Base-by-base conservation (phyloP, 2,888 invertebrate species). In the Tinea semifulvella region DNA sequence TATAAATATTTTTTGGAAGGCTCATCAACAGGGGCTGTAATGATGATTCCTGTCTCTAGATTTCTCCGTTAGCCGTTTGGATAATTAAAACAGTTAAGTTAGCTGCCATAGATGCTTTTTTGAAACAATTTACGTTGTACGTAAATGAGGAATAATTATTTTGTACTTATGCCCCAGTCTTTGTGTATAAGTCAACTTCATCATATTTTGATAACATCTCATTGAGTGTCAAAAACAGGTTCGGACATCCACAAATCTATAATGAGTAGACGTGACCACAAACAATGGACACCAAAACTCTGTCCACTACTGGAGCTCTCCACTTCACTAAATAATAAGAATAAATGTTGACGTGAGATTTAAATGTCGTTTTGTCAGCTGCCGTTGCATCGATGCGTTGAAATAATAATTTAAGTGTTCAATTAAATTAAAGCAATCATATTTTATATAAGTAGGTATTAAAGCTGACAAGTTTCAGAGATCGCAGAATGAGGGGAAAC, bases 201-300 rank as follows among this genome's bases (percentile, higher is more conserved):
- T 49, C 49, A 14, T 64, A 55, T 67, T 65, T 58, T 62, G 58
- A 61, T 58, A 60, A 57, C 54, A 56, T 61, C 60, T 60, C 58
- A 58, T 60, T 60, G 56, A 57, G 56, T 53, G 52, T 48, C 55
- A 42, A 8, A 60, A 61, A 64, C 61, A 54, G 56, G 53, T 46
- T 22, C 42, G 17, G 16, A 27, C 40, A 18, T 27, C 3, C 42
- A 26, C 47, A 42, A 28, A 40, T 39, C 14, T 19, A 64, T 64
- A 68, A 67, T 62, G 53, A 52, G 51, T 52, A 61, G 55, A 76
- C 79, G 79, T 79, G 79, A 79, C 75, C 70, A 64, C 50, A 65
- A 65, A 77, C 74, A 77, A 77, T 68, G 53, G 46, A 13, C 35
- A 28, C 48, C 28, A 36, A 52, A 49, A n/a, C 47, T 48, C 46